Evolutionary conservation across 1,140 invertebrate species (phyloP).

Genomic region (Lucilia sericata): DNA sequence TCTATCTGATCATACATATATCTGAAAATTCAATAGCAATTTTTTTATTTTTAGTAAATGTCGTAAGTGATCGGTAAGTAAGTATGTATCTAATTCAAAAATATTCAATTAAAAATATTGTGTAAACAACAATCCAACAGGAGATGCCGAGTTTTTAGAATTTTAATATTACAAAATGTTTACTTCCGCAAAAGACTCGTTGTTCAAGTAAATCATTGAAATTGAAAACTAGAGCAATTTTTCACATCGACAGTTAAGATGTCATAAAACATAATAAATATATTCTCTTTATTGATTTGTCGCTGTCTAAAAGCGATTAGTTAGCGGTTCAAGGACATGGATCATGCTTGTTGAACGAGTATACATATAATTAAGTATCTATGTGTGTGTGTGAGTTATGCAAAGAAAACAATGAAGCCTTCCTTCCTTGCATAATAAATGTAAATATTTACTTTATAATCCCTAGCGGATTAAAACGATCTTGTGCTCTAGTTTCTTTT

Average conservation of each 20-base stretch:
- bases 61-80: no score
- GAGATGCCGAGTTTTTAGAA: no score
- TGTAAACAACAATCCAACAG: no score
- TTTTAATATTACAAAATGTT: no score
- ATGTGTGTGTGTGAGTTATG: neutral
- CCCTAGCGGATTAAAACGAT: constrained; percentile 15
- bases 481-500: constrained; percentile 41
- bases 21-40: no score
- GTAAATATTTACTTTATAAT: constrained; percentile 31
- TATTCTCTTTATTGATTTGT: neutral
- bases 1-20: no score
- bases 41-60: no score
- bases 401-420: neutral
- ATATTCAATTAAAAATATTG: no score
- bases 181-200: no score
- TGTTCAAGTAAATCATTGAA: no score
- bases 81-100: no score
- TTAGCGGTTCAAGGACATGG: neutral
- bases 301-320: constrained; percentile 1
- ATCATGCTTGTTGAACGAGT: neutral
- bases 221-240: neutral
- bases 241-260: neutral
- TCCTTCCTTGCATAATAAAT: constrained; percentile 28
- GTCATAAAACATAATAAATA: neutral
- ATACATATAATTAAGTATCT: no score